Base-by-base conservation (phyloP, 2,888 invertebrate species). In the Electrophaes corylata region DNA sequence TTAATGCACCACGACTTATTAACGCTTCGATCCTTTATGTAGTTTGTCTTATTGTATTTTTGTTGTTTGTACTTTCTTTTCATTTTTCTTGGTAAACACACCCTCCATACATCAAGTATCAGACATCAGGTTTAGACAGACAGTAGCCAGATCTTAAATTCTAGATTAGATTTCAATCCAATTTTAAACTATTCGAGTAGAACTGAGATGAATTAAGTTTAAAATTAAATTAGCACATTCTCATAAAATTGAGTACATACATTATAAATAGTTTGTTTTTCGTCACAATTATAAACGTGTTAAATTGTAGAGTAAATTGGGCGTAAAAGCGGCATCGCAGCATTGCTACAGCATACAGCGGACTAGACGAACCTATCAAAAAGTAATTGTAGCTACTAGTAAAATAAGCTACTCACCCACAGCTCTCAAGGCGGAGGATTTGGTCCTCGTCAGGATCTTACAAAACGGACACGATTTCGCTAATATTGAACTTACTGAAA, bases 371-470 rank as follows among this genome's bases (percentile, higher is more conserved):
- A 37, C 16, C 37, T 37, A 16, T 37, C 10, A 37, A 37, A 37
- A 37, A 37, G 16, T 8, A 37, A 16, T 16, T 12, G 16, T 10
- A 16, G 16, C 16, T 8, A 16, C 10, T 16, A n/a, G 16, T 37
- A 16, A 1, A 35, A 35, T 6, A 16, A 12, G 16, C 18, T 19
- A 20, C 14, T 14, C 23, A 43, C 26, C 14, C 18, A 16, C 20
- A 37, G 23, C n/a, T 40, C 11, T 4, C 2, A 19, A 11, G 19
- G 11, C 2, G n/a, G 40, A 40, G 11, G 40, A 11, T 40, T 19
- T 40, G 19, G 40, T 40, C n/a, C n/a, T 19, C 19, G 3, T 40
- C 40, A 40, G 40, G 40, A 40, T 40, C 40, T 40, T 40, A 40
- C 40, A 40, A 40, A 2, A 40, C 11, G 10, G 4, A 18, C 8